phyloP scores from a whole-genome alignment of 2,113 vertebrate species.

The Oreochromis tanganicae region DNA sequence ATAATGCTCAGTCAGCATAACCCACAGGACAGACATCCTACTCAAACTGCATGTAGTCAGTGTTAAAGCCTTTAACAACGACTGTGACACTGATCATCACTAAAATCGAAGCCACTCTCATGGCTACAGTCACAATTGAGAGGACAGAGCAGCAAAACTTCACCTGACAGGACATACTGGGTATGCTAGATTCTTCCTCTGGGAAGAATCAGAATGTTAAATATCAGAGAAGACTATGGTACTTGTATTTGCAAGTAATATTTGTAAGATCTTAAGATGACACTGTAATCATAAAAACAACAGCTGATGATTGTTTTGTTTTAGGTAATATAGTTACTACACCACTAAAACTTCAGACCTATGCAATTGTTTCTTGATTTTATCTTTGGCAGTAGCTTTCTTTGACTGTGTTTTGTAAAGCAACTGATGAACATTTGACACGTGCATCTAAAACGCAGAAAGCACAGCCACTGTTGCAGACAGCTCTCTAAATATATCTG shows the following conservation, averaged over 20 bases:
- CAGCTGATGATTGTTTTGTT: neutral
- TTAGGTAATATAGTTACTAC: neutral
- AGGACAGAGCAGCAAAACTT: neutral
- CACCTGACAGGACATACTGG: neutral
- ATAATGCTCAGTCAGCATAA: neutral
- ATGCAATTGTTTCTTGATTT: neutral
- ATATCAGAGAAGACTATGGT: neutral
- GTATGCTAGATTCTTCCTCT: neutral
- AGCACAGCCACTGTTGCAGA: neutral
- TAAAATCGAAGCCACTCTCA: neutral
- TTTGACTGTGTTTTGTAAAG: neutral
- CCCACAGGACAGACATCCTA: neutral
- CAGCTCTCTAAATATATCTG: neutral
- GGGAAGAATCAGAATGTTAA: neutral
- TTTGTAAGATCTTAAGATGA: neutral
- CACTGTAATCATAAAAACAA: neutral
- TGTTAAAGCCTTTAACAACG: neutral
- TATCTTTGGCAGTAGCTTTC: neutral
- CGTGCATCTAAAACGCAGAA: neutral
- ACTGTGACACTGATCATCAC: neutral
- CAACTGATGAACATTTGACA: neutral
- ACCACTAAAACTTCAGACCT: neutral
- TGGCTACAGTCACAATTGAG: neutral
- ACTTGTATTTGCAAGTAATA: neutral
- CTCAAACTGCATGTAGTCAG: neutral